Conservation (phyloP, 1,140 invertebrate species). For the Drosophila sucinea region DNA sequence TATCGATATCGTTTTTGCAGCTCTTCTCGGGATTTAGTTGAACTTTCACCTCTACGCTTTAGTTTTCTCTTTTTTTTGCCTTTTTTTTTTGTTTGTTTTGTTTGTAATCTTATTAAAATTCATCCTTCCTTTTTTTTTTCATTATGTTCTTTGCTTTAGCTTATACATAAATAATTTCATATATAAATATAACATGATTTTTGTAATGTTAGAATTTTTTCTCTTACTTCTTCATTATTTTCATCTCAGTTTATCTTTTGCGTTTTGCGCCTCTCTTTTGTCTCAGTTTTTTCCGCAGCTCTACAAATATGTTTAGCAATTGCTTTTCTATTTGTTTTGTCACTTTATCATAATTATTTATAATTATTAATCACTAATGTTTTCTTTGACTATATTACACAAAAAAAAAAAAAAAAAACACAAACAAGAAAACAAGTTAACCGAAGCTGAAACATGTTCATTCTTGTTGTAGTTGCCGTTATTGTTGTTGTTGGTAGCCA, state of each 20-base stretch:
- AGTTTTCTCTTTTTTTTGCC: slow-evolving; percentile 30
- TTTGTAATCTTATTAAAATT: background rate
- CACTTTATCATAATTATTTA: slow-evolving; percentile 8
- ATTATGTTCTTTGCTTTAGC: slow-evolving; percentile 6
- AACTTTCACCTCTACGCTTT: slow-evolving; percentile 72
- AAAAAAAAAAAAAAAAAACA: slow-evolving; percentile 4
- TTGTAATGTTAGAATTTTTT: slow-evolving; percentile 14
- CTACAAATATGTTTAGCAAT: slow-evolving; percentile 69
- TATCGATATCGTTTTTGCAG: background rate
- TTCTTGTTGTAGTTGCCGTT: slow-evolving; percentile 19
- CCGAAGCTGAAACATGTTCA: slow-evolving; percentile 71
- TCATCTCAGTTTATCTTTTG: background rate
- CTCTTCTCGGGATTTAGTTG: slow-evolving; percentile 5
- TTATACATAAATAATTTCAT: slow-evolving; percentile 19
- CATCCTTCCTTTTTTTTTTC: background rate
- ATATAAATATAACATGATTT: slow-evolving; percentile 72
- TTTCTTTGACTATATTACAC: background rate
- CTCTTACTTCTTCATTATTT: background rate
- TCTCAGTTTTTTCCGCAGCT: slow-evolving; percentile 7
- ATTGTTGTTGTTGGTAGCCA: slow-evolving; percentile 21
- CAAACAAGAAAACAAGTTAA: slow-evolving; percentile 25
- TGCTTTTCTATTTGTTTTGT: slow-evolving; percentile 28
- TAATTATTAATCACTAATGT: slow-evolving; percentile 14
- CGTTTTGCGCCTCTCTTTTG: slow-evolving; percentile 32
- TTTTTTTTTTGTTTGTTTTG: slow-evolving; percentile 35